Base-by-base conservation (phyloP, 2,797 vertebrate genomes). In the Rhynchonycteris naso region DNA sequence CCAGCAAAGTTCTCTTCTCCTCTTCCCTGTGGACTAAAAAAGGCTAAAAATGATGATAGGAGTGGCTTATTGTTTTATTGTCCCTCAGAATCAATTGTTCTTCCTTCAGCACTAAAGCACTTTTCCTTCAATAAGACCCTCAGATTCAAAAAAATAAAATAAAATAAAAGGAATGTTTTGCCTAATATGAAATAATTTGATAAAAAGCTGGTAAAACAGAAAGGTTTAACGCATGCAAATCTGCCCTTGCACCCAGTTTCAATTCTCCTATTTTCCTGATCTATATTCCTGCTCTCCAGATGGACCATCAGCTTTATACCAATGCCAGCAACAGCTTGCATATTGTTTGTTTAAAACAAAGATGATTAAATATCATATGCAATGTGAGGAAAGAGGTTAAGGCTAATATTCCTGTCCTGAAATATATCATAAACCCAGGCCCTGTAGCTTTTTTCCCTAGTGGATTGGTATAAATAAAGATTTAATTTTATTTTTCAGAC, bases 311-410 rank as follows among this genome's bases (percentile, higher is more conserved):
- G 98, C 98, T 98, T 98, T 97, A 97, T 97, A 98, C 98, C 97
- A 98, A 97, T 98, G 98, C 98, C 99, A 99, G 98, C 98, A 99
- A 99, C 99, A 99, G 99, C 99, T 99, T 99, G 99, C 50, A 97
- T 97, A 98, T 98, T 99, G 99, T 98, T 99, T 98, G 99, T 98
- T 98, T 99, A 99, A 99, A 99, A 99, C 99, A 99, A 99, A 99
- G 98, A 99, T 99, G 99, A 99, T 99, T 98, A 99, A 99, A 99
- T 99, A 99, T 99, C 98, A 99, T 98, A 98, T 98, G 98, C 97
- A 86, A 97, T 56, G 90, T 92, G 95, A 97, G 96, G 98, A 98
- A 96, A 96, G 88, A 96, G 97, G 97, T 97, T 97, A 95, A 97
- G 96, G 97, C 92, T 95, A 97, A 97, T 79, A 68, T 91, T 93